A percentile compares a stretch with the other conserved stretches of the same genome.
These are phyloP conservation scores for Pantala flavescens DNA, from an alignment of 1,140 invertebrate genomes.

Conservation along the genomic window DNA sequence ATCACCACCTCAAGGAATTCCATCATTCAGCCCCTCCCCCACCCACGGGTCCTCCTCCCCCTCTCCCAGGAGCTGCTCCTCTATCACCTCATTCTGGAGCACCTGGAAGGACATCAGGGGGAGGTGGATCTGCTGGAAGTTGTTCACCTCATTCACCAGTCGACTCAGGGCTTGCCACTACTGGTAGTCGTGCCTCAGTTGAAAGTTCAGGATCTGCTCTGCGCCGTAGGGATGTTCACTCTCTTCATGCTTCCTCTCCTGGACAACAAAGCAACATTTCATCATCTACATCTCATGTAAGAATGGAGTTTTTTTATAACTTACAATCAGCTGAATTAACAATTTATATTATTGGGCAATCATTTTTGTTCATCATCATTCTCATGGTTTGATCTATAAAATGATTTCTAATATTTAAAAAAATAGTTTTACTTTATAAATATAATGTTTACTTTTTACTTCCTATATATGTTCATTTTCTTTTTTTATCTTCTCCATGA, in stretches of 20 bases:
- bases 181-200: conserved; percentile 24
- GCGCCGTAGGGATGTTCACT: not conserved
- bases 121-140: conserved; percentile 14
- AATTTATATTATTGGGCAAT: too few species aligned
- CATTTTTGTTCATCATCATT: too few species aligned
- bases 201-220: not conserved
- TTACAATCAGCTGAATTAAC: too few species aligned
- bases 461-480: too few species aligned
- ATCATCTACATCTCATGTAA: too few species aligned
- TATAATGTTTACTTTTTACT: too few species aligned
- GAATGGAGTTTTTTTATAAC: too few species aligned
- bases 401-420: too few species aligned
- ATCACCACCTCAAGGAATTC: not conserved
- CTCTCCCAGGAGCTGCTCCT: conserved; percentile 22
- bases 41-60: not conserved
- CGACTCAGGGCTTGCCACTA: conserved; percentile 28
- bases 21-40: not conserved
- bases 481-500: too few species aligned
- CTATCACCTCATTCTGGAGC: conserved; percentile 20
- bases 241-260: not conserved
- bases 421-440: too few species aligned
- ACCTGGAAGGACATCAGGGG: conserved; percentile 23
- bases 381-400: too few species aligned
- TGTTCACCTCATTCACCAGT: conserved; percentile 28
- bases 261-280: too few species aligned